Percentiles rank a stretch among this genome's conserved stretches.
phyloP scores from a whole-genome alignment of 2,888 invertebrate species.

The Sylvicola cinctus region DNA sequence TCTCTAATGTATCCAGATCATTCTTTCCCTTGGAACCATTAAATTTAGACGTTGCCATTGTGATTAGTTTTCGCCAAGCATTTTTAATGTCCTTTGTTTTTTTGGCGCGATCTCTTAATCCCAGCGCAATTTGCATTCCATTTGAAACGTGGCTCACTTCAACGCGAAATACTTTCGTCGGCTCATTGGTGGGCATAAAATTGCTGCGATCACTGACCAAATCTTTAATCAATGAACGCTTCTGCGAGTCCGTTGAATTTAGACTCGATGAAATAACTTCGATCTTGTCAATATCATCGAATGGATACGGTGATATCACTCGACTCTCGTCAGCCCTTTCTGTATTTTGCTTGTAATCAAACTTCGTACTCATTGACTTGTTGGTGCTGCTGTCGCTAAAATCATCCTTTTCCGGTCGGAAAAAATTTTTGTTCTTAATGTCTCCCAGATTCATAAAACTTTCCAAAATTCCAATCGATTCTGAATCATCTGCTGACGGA shows the following conservation, averaged over 20 bases:
- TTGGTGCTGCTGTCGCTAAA: slow-evolving; percentile 3
- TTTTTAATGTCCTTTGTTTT: slow-evolving; percentile 26
- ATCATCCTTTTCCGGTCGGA: slow-evolving; percentile 1
- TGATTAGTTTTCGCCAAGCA: slow-evolving; percentile 25
- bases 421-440: slow-evolving; percentile 2
- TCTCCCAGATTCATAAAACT: slow-evolving; percentile 3
- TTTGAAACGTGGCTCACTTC: slow-evolving; percentile 20
- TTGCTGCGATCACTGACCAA: slow-evolving; percentile 1
- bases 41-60: slow-evolving; percentile 24
- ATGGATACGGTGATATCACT: not conserved
- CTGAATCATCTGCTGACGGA: not conserved
- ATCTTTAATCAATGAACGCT: slow-evolving; percentile 2
- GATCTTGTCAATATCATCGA: slow-evolving; percentile 17
- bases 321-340: not conserved
- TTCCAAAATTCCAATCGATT: slow-evolving; percentile 3
- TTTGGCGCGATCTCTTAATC: slow-evolving; percentile 23
- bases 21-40: slow-evolving; percentile 10
- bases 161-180: slow-evolving; percentile 20
- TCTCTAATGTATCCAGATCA: slow-evolving; percentile 6
- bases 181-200: slow-evolving; percentile 1
- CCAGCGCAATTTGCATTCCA: slow-evolving; percentile 26
- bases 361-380: slow-evolving; percentile 6
- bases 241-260: not conserved
- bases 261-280: slow-evolving; percentile 18
- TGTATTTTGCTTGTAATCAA: slow-evolving; percentile 10